phyloP scores from a whole-genome alignment of 2,888 invertebrate species.

The Brachyptera putata region DNA sequence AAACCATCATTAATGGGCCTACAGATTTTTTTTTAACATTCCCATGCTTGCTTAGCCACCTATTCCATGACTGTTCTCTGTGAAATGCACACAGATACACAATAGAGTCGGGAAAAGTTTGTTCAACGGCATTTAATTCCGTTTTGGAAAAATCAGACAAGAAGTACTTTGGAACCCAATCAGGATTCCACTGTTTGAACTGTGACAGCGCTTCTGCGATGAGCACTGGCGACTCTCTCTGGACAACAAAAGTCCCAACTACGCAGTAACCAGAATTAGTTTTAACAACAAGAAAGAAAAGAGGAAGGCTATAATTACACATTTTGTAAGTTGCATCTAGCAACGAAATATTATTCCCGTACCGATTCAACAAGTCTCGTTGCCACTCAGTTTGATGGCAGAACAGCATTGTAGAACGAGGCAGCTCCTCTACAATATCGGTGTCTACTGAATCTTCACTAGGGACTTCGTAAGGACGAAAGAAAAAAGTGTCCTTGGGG shows the following conservation, averaged over 20 bases:
- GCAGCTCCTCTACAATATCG: neutral
- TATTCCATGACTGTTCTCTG: neutral
- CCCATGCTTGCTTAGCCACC: constrained; percentile 4
- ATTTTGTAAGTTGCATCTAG: constrained; percentile 20
- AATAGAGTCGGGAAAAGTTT: neutral
- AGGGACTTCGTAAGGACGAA: neutral
- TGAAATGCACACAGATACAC: constrained; percentile 8
- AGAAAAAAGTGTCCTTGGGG: neutral
- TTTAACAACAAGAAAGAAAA: constrained; percentile 17
- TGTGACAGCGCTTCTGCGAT: constrained; percentile 9
- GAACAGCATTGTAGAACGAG: constrained; percentile 4
- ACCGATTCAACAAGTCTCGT: constrained; percentile 2
- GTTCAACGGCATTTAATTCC: neutral
- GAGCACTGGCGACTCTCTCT: neutral
- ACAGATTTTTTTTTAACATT: neutral
- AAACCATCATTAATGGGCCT: neutral
- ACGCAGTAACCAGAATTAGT: constrained; percentile 19
- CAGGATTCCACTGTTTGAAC: constrained; percentile 12
- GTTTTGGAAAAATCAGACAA: constrained; percentile 13
- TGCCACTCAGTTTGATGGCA: constrained; percentile 23
- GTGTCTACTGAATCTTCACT: neutral
- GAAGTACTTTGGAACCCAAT: constrained; percentile 13
- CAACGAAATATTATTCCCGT: constrained; percentile 11
- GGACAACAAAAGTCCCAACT: constrained; percentile 19
- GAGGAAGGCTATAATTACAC: constrained; percentile 7